Conservation (phyloP, 1,140 invertebrate genomes). For the Drosophila leontia region DNA sequence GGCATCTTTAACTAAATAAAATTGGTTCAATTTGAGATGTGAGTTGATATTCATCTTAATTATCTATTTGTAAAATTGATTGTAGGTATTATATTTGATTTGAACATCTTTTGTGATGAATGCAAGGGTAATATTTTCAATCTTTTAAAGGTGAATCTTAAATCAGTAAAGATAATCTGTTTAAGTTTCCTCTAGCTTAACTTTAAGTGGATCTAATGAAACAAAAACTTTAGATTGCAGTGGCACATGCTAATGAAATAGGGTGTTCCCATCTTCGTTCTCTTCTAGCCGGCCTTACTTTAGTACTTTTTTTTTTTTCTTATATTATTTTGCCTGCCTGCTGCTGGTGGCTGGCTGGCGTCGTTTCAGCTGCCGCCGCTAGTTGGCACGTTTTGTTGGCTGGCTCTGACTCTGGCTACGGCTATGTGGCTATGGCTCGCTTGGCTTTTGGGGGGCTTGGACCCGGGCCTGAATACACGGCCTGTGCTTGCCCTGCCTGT, state of each 20-base stretch:
- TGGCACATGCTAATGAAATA: neutral
- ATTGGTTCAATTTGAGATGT: no score
- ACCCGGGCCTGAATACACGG: conserved; percentile 43
- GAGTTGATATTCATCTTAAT: no score
- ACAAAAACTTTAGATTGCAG: neutral
- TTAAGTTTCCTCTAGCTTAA: neutral
- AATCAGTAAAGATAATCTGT: no score
- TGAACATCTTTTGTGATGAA: no score
- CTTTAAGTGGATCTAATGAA: neutral
- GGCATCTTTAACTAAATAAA: no score
- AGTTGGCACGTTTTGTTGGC: conserved; percentile 80
- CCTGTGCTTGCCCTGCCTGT: conserved; percentile 31
- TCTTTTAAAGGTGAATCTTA: no score
- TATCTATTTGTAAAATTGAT: no score
- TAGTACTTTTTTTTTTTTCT: conserved; percentile 53
- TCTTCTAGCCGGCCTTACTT: conserved; percentile 6
- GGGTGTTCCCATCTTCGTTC: conserved; percentile 27
- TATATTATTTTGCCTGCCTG: conserved; percentile 74
- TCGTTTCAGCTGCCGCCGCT: conserved; percentile 61
- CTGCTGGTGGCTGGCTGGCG: conserved; percentile 49
- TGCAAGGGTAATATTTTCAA: no score
- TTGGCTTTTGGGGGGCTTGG: conserved; percentile 72
- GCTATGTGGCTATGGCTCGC: conserved; percentile 37
- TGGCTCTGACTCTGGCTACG: conserved; percentile 49
- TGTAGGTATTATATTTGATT: no score